Conservation (phyloP, 2,113 vertebrate genomes). For the Engraulis encrasicolus region DNA sequence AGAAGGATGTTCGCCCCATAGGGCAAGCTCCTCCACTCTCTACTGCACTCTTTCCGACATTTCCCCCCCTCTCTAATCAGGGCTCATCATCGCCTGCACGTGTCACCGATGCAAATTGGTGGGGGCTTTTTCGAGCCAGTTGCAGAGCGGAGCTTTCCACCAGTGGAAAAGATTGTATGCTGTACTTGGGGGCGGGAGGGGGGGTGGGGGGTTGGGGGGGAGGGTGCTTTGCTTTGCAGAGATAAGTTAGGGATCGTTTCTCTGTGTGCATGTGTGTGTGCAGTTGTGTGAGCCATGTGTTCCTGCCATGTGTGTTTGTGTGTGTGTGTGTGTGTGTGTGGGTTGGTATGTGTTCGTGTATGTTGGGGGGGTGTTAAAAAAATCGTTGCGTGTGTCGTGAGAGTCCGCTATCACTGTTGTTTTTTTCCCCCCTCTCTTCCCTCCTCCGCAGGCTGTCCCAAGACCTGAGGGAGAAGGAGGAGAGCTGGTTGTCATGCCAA, state of each 20-base stretch:
- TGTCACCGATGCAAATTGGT: not conserved
- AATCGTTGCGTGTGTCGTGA: slow-evolving; percentile 29
- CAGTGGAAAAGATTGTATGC: not conserved
- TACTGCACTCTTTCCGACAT: not conserved
- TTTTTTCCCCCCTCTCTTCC: too few species aligned
- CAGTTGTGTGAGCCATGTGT: too few species aligned
- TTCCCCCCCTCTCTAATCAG: not conserved
- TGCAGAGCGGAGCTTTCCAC: not conserved
- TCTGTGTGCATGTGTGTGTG: slow-evolving; percentile 20
- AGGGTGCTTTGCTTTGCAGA: not conserved
- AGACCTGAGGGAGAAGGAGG: slow-evolving; percentile 82
- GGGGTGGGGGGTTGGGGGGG: too few species aligned
- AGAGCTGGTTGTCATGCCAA: slow-evolving; percentile 68
- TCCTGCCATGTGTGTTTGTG: not conserved
- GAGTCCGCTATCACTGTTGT: slow-evolving; percentile 21
- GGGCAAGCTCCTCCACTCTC: not conserved
- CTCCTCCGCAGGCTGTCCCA: slow-evolving; percentile 74
- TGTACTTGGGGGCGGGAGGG: too few species aligned
- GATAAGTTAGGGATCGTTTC: not conserved
- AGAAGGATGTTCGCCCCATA: not conserved
- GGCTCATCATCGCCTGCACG: not conserved
- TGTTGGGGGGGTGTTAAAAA: not conserved
- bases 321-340: slow-evolving; percentile 21
- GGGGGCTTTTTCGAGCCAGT: not conserved
- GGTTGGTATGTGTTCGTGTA: not conserved